These are phyloP conservation scores for Protosalanx chinensis DNA, from an alignment of 2,797 vertebrate genomes.

Conservation along the genomic window DNA sequence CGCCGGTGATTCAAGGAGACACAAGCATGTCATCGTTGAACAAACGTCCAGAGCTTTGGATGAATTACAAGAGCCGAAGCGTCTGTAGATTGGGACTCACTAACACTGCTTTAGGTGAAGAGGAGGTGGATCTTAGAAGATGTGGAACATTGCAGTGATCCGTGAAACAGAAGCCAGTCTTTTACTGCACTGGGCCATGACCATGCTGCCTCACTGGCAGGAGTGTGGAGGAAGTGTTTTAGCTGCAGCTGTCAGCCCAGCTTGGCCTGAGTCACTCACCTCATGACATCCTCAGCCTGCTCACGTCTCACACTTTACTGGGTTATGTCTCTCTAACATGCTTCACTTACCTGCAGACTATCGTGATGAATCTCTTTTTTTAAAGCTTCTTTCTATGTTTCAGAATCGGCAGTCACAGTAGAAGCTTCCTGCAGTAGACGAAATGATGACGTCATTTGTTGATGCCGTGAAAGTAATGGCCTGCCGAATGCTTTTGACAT, in stretches of 20 bases:
- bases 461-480: background rate
- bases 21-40: conserved; percentile 6
- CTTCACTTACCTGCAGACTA: background rate
- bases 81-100: background rate
- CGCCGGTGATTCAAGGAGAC: background rate
- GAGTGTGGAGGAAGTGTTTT: background rate
- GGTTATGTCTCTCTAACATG: background rate
- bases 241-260: background rate
- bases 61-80: background rate
- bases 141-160: no score
- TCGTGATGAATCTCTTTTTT: background rate
- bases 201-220: background rate
- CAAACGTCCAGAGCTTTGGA: background rate
- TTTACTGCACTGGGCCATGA: background rate
- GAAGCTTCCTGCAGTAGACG: background rate
- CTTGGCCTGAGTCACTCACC: background rate
- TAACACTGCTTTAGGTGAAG: no score
- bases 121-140: no score
- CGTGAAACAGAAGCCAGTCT: no score
- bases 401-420: background rate
- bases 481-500: background rate
- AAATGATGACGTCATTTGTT: background rate
- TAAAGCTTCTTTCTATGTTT: background rate
- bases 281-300: background rate
- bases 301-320: background rate